Evolutionary conservation across 2,888 invertebrate species (phyloP).

Genomic region (Pediacus dermestoides): DNA sequence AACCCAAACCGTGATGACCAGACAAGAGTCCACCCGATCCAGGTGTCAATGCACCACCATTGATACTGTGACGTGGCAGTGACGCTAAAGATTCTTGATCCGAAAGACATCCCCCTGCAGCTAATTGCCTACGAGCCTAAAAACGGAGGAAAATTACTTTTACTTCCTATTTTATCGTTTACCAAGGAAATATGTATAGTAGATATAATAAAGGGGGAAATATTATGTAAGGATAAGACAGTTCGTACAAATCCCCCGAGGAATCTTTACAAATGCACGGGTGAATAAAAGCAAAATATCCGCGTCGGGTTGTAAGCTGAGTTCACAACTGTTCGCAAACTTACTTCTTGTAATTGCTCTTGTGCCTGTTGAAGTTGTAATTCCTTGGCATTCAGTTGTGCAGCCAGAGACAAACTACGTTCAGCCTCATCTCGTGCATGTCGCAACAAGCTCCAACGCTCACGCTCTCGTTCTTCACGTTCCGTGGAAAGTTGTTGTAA

Average conservation of each 20-base stretch:
- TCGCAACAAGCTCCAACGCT: slow-evolving; percentile 81
- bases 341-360: slow-evolving; percentile 78
- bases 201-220: too few species aligned
- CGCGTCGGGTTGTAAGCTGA: neutral
- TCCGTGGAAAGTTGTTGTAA: slow-evolving; percentile 59
- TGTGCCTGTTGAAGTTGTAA: slow-evolving; percentile 81
- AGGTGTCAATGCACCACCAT: slow-evolving; percentile 63
- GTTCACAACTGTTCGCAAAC: too few species aligned
- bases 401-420: slow-evolving; percentile 77
- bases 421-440: slow-evolving; percentile 90
- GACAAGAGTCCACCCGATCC: slow-evolving; percentile 53
- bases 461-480: slow-evolving; percentile 75
- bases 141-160: slow-evolving; percentile 14
- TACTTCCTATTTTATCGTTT: too few species aligned
- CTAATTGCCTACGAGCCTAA: slow-evolving; percentile 71
- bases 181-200: too few species aligned
- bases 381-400: slow-evolving; percentile 83
- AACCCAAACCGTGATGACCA: slow-evolving; percentile 52
- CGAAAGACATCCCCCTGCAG: slow-evolving; percentile 73
- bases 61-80: slow-evolving; percentile 57
- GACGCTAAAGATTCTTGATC: slow-evolving; percentile 77
- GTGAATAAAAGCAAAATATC: slow-evolving; percentile 2
- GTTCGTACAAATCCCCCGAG: too few species aligned
- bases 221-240: too few species aligned
- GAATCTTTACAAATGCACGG: too few species aligned